Evolutionary conservation across 1,140 invertebrate genomes (phyloP).

Genomic region (Brachionus plicatilis): DNA sequence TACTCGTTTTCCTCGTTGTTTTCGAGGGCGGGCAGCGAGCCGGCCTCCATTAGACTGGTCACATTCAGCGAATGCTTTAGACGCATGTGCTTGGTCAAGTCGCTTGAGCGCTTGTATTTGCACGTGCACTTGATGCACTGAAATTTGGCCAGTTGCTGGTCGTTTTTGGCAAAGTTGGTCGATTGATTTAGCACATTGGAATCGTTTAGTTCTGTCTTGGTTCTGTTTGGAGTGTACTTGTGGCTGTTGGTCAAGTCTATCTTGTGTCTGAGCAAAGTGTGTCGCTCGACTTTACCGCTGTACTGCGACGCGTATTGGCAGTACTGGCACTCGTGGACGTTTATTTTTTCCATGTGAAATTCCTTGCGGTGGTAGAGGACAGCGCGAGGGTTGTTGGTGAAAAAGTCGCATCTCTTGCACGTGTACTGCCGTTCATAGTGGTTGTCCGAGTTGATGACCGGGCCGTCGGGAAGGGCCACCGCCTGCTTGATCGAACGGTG

Average conservation of each 20-base stretch:
- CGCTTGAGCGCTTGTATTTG: conserved; percentile 35
- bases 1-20: conserved; percentile 20
- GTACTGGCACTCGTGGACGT: conserved; percentile 23
- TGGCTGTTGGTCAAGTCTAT: conserved; percentile 15
- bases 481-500: not conserved
- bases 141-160: not conserved
- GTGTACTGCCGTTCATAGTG: conserved; percentile 32
- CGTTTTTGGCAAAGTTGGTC: conserved; percentile 22
- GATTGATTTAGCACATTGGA: conserved; percentile 29
- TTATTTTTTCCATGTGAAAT: conserved; percentile 35
- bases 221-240: conserved; percentile 16
- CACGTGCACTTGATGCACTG: conserved; percentile 34
- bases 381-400: conserved; percentile 4
- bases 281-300: conserved; percentile 33
- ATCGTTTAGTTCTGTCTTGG: not conserved
- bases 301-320: conserved; percentile 34
- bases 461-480: not conserved
- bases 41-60: not conserved
- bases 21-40: not conserved
- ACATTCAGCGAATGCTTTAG: conserved; percentile 9
- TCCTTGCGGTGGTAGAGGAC: conserved; percentile 29
- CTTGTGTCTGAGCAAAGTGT: conserved; percentile 35
- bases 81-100: conserved; percentile 39
- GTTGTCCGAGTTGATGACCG: conserved; percentile 26
- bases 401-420: conserved; percentile 34